These are phyloP conservation scores for Noctilio leporinus DNA, from an alignment of 2,113 vertebrate species.

Conservation along the genomic window DNA sequence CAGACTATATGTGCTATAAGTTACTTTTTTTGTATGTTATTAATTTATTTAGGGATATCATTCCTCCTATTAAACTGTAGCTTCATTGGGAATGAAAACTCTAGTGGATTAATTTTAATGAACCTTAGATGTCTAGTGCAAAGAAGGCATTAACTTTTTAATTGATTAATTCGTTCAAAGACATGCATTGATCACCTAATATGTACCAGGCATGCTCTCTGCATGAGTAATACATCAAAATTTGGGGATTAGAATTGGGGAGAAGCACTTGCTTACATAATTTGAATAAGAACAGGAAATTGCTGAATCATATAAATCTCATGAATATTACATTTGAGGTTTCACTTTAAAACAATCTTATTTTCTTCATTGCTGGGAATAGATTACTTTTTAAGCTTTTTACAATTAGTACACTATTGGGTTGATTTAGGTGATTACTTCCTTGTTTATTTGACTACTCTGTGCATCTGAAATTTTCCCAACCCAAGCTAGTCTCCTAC, in stretches of 20 bases:
- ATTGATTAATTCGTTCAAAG: neutral
- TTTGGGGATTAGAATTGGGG: neutral
- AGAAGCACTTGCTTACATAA: neutral
- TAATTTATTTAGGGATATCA: neutral
- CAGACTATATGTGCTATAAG: neutral
- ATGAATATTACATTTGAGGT: neutral
- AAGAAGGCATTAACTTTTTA: neutral
- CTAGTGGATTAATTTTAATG: neutral
- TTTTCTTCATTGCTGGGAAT: neutral
- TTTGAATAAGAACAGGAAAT: neutral
- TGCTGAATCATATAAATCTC: neutral
- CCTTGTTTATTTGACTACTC: neutral
- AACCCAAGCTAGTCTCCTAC: neutral
- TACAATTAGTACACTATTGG: neutral
- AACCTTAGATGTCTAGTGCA: neutral
- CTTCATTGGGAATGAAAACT: neutral
- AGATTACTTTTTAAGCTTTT: neutral
- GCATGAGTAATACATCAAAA: neutral
- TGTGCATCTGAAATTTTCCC: neutral
- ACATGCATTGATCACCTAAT: neutral
- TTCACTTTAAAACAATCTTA: constrained; percentile 1
- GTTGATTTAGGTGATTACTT: neutral
- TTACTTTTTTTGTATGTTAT: constrained; percentile 9
- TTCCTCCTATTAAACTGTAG: neutral
- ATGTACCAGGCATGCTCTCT: neutral